Evolutionary conservation across 2,113 vertebrate species (phyloP).

Genomic region (Oenanthe melanoleuca): DNA sequence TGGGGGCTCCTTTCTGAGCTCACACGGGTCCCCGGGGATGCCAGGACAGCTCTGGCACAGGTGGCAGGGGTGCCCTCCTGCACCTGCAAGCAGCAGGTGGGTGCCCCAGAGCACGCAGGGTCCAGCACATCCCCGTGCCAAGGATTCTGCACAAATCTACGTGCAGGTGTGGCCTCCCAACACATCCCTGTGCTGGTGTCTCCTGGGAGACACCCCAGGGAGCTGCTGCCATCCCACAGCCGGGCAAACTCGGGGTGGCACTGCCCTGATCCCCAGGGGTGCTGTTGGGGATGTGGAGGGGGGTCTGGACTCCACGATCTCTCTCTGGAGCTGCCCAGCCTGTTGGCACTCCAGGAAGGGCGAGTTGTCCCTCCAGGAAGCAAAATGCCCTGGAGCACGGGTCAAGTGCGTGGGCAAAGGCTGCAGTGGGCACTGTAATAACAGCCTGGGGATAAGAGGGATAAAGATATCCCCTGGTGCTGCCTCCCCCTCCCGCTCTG

Average conservation of each 20-base stretch:
- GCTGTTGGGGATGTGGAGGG: accelerated
- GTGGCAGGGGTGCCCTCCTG: not conserved
- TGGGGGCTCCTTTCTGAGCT: not conserved
- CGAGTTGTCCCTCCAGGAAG: accelerated
- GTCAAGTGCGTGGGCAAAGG: not conserved
- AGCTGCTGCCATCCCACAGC: not conserved
- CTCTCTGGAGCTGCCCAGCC: not conserved
- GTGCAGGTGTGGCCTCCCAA: not conserved
- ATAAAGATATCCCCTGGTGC: not conserved
- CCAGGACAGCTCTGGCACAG: not conserved
- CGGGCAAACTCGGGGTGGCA: not conserved
- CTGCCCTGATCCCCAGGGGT: not conserved
- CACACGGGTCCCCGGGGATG: not conserved
- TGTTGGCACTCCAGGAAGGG: not conserved
- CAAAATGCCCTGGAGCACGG: accelerated
- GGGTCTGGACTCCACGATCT: not conserved
- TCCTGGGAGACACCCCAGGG: not conserved
- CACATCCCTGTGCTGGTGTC: accelerated
- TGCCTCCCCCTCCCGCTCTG: not conserved
- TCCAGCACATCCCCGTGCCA: accelerated
- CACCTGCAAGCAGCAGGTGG: not conserved
- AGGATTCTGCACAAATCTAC: accelerated
- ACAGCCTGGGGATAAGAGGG: not conserved
- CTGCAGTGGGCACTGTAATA: not conserved
- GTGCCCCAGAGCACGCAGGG: accelerated